These are phyloP conservation scores for Sardinella longiceps DNA, from an alignment of 2,797 vertebrate genomes.

Conservation along the genomic window DNA sequence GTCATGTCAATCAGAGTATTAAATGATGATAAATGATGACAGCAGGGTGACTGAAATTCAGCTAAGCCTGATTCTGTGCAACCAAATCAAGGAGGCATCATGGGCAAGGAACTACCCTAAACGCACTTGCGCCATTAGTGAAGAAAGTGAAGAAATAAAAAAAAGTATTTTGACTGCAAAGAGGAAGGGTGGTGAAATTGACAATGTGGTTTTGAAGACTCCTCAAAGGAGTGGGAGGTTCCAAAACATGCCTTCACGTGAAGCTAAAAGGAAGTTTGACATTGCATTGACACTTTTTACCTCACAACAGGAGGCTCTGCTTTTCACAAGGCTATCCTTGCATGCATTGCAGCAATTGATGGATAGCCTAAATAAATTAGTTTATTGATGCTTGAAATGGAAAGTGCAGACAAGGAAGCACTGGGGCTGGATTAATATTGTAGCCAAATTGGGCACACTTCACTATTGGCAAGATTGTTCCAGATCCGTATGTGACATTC, in stretches of 20 bases:
- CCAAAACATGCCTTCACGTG: background rate
- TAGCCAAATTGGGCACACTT: background rate
- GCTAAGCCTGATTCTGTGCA: background rate
- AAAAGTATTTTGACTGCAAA: background rate
- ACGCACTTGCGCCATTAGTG: no score
- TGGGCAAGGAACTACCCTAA: background rate
- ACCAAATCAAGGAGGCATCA: background rate
- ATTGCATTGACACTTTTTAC: no score
- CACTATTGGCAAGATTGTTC: background rate
- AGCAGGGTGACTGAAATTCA: background rate
- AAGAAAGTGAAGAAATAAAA: background rate
- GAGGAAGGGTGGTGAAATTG: background rate
- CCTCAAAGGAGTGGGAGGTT: background rate
- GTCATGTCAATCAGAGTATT: background rate
- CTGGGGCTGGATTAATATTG: background rate
- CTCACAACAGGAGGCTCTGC: background rate
- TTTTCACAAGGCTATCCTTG: background rate
- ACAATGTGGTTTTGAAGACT: background rate
- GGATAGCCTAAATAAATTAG: background rate
- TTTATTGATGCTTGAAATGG: background rate
- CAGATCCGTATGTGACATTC: background rate
- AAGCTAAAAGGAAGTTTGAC: background rate
- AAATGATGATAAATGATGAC: no score
- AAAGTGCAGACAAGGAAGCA: background rate
- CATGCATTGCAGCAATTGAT: background rate